Evolutionary conservation across 37 sponge, comb jelly and placozoan species (phyloP).

Genomic region (Ianthella basta): DNA sequence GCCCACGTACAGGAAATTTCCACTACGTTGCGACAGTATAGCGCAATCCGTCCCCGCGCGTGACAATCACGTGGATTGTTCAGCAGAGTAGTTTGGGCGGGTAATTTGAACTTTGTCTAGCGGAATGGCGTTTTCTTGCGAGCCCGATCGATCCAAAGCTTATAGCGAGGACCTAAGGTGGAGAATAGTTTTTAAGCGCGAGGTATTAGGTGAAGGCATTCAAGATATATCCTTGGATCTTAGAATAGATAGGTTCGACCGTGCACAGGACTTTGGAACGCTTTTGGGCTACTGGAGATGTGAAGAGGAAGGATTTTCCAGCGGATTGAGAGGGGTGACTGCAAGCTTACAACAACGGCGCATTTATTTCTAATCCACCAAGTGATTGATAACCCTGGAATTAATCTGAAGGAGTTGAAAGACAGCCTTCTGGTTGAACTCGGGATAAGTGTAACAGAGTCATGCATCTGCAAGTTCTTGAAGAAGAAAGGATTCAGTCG

Average conservation of each 20-base stretch:
- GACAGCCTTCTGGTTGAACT: conserved; percentile 3
- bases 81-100: too few relatives aligned
- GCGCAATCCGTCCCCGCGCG: too few relatives aligned
- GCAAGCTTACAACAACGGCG: conserved; percentile 35
- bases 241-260: conserved; percentile 41
- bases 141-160: conserved; percentile 35
- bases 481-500: conserved; percentile 29
- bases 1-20: too few relatives aligned
- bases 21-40: too few relatives aligned
- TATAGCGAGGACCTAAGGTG: conserved; percentile 50
- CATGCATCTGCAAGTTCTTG: conserved; percentile 32
- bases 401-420: conserved; percentile 31
- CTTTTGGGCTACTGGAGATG: conserved; percentile 33
- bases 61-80: too few relatives aligned
- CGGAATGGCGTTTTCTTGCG: conserved; percentile 37
- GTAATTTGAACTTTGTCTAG: background rate
- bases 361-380: conserved; percentile 30
- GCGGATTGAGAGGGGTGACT: conserved; percentile 19
- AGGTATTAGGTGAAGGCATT: conserved; percentile 26
- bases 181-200: conserved; percentile 48
- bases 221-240: conserved; percentile 23
- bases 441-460: background rate
- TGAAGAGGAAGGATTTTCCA: conserved; percentile 31
- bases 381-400: conserved; percentile 29
- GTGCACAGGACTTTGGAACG: conserved; percentile 31